These are phyloP conservation scores for Pelosia muscerda DNA, from an alignment of 2,888 invertebrate species.

Conservation along the genomic window DNA sequence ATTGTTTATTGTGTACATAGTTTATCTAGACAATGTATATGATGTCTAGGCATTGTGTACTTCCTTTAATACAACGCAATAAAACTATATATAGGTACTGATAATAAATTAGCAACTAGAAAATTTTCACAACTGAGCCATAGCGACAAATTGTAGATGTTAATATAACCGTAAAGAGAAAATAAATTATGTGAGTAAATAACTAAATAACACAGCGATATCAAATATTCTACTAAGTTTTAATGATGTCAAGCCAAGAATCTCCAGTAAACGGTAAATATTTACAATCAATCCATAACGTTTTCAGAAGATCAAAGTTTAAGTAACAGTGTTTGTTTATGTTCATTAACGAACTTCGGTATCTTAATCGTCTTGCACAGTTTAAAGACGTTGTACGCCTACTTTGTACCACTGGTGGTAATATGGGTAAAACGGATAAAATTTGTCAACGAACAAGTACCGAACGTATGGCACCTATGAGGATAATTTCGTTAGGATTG, in stretches of 20 bases:
- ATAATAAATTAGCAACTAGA: background rate
- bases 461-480: background rate
- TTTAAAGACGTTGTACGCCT: background rate
- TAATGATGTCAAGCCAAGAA: slow-evolving; percentile 65
- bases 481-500: too few relatives aligned
- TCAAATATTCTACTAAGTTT: slow-evolving; percentile 68
- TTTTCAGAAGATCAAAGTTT: slow-evolving; percentile 26
- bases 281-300: slow-evolving; percentile 31
- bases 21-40: too few relatives aligned
- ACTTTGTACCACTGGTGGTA: too few relatives aligned
- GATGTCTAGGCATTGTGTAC: too few relatives aligned
- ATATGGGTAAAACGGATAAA: too few relatives aligned
- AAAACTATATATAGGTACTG: too few relatives aligned
- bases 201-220: slow-evolving; percentile 61
- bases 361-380: background rate
- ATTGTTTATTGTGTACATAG: too few relatives aligned
- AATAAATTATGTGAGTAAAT: slow-evolving; percentile 53
- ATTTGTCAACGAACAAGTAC: background rate
- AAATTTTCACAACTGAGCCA: background rate
- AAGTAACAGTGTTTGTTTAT: slow-evolving; percentile 27
- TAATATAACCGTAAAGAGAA: slow-evolving; percentile 42
- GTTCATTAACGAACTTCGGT: slow-evolving; percentile 9
- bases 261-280: slow-evolving; percentile 47
- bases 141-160: slow-evolving; percentile 40
- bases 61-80: too few relatives aligned